Evolutionary conservation across 2,113 vertebrate genomes (phyloP).

Genomic region (Dolichotis patagonum): DNA sequence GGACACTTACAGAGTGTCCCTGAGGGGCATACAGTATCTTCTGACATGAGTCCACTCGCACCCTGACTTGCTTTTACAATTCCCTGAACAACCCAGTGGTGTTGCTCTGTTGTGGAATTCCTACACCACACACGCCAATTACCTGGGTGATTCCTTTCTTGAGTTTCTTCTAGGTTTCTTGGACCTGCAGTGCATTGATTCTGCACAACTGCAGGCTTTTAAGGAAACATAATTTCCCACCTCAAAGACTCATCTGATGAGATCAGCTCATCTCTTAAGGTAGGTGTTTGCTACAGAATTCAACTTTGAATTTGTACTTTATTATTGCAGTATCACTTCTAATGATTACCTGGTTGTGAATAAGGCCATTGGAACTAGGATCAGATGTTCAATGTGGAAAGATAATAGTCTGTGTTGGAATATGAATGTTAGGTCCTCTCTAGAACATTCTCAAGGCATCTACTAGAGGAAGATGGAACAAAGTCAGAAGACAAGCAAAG

Average conservation of each 20-base stretch:
- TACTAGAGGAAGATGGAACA: neutral
- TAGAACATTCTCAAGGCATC: neutral
- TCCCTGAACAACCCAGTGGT: rapidly evolving
- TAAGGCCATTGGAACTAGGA: neutral
- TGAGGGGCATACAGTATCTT: neutral
- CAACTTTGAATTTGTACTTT: neutral
- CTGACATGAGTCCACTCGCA: neutral
- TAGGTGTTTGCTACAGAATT: neutral
- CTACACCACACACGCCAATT: neutral
- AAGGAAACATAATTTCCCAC: neutral
- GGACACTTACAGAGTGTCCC: neutral
- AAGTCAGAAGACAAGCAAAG: neutral
- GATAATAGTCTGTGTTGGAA: neutral
- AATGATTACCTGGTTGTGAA: neutral
- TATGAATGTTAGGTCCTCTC: neutral
- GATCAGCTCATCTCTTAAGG: neutral
- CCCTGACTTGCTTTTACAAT: neutral
- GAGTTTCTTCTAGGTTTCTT: neutral
- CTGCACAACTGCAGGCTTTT: neutral
- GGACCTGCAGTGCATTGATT: neutral
- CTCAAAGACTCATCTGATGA: no score
- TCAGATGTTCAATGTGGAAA: neutral
- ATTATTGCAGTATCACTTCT: neutral
- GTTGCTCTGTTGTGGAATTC: neutral
- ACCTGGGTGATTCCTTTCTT: neutral